Percentiles rank a stretch among this genome's conserved stretches.
These are phyloP conservation scores for Halichoerus grypus DNA, from an alignment of 2,113 vertebrate species.

Conservation along the genomic window DNA sequence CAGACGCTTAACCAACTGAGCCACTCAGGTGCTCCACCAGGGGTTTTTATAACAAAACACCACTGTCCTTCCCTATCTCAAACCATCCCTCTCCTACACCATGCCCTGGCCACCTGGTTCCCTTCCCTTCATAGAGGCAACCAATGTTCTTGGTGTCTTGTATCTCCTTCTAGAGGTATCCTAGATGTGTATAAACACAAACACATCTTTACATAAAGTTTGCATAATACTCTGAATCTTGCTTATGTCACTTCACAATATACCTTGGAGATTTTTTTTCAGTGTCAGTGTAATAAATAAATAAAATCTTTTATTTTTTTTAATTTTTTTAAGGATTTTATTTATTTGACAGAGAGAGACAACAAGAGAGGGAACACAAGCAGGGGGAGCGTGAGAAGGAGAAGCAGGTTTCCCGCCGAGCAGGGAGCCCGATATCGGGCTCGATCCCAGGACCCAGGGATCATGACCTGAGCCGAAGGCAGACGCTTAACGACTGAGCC, in stretches of 20 bases:
- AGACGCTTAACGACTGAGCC: no score
- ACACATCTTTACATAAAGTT: not conserved
- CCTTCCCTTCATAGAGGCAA: not conserved
- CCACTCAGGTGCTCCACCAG: not conserved
- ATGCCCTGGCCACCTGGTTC: not conserved
- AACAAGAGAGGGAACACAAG: no score
- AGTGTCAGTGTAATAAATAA: not conserved
- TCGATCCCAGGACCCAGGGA: no score
- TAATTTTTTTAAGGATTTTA: no score
- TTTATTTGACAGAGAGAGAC: no score
- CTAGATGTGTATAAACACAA: not conserved
- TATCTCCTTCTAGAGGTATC: not conserved
- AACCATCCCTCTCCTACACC: not conserved
- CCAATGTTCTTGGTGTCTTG: not conserved
- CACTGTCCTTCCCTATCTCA: not conserved
- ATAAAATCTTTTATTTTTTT: not conserved
- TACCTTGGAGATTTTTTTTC: not conserved
- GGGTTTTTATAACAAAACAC: not conserved
- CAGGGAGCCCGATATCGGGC: no score
- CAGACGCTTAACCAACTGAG: not conserved
- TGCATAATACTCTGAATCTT: not conserved
- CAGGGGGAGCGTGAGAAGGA: no score
- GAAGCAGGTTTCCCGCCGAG: no score
- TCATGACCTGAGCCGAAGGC: no score
- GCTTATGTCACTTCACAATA: not conserved